phyloP scores from a whole-genome alignment of 2,888 invertebrate genomes.

The Drosophila trichaetosa region DNA sequence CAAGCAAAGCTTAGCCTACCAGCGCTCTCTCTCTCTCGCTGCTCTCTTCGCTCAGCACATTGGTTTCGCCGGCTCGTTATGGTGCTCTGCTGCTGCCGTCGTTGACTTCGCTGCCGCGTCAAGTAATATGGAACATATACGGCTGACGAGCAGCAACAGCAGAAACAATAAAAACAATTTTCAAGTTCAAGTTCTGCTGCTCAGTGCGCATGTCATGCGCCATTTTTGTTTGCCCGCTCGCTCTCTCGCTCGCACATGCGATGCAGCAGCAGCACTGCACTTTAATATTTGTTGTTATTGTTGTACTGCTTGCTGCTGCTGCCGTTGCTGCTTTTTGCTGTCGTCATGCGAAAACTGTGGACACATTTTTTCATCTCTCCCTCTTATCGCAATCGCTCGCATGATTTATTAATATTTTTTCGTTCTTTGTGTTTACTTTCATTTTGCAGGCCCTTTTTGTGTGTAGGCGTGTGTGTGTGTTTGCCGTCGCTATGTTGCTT shows the following conservation, averaged over 20 bases:
- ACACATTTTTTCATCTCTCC: constrained; percentile 24
- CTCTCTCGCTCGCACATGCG: constrained; percentile 33
- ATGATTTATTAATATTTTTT: constrained; percentile 44
- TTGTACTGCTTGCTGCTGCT: constrained; percentile 28
- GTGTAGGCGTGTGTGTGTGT: constrained; percentile 21
- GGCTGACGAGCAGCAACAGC: constrained; percentile 23
- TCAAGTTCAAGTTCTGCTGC: constrained; percentile 85
- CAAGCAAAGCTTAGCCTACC: constrained; percentile 31
- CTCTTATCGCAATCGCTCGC: constrained; percentile 27
- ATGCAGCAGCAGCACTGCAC: constrained; percentile 48
- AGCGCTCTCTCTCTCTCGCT: constrained; percentile 25
- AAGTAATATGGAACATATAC: constrained; percentile 51
- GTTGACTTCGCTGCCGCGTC: constrained; percentile 36
- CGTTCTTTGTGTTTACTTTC: constrained; percentile 51
- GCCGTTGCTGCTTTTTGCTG: constrained; percentile 55
- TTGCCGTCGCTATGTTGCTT: constrained; percentile 31
- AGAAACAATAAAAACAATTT: constrained; percentile 65
- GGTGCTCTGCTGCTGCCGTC: constrained; percentile 10
- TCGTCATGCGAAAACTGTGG: constrained; percentile 68
- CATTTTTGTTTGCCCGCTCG: constrained; percentile 55
- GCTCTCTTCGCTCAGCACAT: constrained; percentile 34
- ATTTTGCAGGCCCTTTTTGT: constrained; percentile 43
- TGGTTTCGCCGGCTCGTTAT: constrained; percentile 47
- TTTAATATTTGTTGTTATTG: constrained; percentile 42
- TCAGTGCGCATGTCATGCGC: constrained; percentile 82